Evolutionary conservation across 2,797 vertebrate species (phyloP), one percentile per base, ranked within the genome.

Genomic region (Pangasius sanitwongsei): DNA sequence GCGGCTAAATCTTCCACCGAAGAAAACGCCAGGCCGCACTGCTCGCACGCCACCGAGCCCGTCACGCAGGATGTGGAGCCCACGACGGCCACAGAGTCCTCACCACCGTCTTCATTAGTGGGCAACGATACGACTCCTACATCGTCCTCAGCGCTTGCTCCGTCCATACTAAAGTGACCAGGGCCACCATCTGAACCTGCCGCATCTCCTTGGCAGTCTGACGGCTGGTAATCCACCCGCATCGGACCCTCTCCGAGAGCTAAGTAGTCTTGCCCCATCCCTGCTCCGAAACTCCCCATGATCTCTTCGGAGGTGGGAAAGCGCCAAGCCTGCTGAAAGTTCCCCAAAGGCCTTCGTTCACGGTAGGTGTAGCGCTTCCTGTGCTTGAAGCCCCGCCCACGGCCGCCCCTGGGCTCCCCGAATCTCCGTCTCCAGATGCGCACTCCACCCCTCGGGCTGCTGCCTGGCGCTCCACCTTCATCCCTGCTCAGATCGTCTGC

Each of bases 11-110:
- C 97, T 90, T 98, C 97, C 18, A 97, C 95, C 0, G 97, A 97
- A 8, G 97, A 97, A 94, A 99, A 99, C 0, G 96, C 95, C 90
- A 99, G 95, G 0, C 97, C 96, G 34, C 98, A 99, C 91, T 98
- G 97, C 89, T 97, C 97, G 11, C 98, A 99, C 9, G 97, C 97
- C 0, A 98, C 95, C 0, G 95, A 94, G 9, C 96, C 96, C 0
- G 92, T 75, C 0, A 94, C 94, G 3, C 95, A 97, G 7, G 96
- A 97, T 0, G 96, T 97, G 78, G 96, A 97, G 20, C 96, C 96
- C 86, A 97, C 96, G 61, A 97, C 96, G 0, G 96, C 95, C 0
- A 97, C 96, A 0, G 96, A 97, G 91, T 97, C 96, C 0, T 96
- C 96, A 13, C 94, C 95, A 0, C 93, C 93, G 67, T 95, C 94